Percentiles rank a stretch among this genome's conserved stretches.
Conservation (phyloP, 2,797 vertebrate species). For the Lateolabrax maculatus region DNA sequence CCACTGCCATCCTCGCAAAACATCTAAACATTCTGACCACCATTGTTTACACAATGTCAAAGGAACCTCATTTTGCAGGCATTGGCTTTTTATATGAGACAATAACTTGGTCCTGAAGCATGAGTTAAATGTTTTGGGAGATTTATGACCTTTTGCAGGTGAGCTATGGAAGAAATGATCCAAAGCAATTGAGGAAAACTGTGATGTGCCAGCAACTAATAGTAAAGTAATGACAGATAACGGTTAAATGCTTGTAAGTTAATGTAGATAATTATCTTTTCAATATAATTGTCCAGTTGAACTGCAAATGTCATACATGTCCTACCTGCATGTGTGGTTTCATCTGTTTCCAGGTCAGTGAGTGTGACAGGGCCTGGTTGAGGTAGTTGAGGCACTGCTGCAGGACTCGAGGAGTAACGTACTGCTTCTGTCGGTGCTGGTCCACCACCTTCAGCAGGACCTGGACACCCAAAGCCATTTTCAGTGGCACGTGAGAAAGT, state of each 20-base stretch:
- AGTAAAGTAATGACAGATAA: not conserved
- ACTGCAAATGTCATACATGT: not conserved
- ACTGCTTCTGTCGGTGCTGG: slow-evolving; percentile 93
- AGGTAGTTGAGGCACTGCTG: slow-evolving; percentile 95
- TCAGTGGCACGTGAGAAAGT: not conserved
- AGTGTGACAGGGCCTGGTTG: slow-evolving; percentile 92
- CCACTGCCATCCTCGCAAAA: too few species aligned
- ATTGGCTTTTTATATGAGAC: too few species aligned
- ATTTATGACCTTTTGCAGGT: too few species aligned
- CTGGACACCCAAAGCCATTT: slow-evolving; percentile 76
- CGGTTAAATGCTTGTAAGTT: not conserved
- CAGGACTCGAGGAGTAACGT: slow-evolving; percentile 94
- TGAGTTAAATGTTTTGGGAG: too few species aligned
- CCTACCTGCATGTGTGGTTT: slow-evolving; percentile 96
- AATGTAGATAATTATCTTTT: not conserved
- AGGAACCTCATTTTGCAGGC: too few species aligned
- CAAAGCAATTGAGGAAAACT: too few species aligned
- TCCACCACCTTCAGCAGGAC: slow-evolving; percentile 95
- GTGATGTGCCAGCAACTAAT: too few species aligned
- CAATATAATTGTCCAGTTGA: not conserved
- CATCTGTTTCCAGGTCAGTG: slow-evolving; percentile 97
- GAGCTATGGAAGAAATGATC: too few species aligned
- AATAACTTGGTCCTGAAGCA: too few species aligned
- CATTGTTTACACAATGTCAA: too few species aligned
- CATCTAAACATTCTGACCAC: too few species aligned